A percentile compares a stretch with the other conserved stretches of the same genome.
These are phyloP conservation scores for Erythrocercus mccallii DNA, from an alignment of 2,113 vertebrate species.

Conservation along the genomic window DNA sequence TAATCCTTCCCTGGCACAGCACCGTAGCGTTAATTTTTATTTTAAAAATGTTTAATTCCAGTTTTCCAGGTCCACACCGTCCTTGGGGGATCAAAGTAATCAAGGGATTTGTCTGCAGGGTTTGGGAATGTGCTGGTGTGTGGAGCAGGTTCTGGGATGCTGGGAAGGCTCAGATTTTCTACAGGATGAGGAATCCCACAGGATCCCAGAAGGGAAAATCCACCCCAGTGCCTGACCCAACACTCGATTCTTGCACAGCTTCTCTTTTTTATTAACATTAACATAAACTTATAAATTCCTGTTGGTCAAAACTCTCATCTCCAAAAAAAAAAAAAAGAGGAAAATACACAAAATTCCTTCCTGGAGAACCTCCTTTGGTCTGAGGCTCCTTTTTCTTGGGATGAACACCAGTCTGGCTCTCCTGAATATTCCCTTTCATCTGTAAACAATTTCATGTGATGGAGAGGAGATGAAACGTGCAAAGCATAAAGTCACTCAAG, in stretches of 20 bases:
- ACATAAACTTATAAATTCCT: background rate
- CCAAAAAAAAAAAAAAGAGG: background rate
- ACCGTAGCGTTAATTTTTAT: rapidly evolving
- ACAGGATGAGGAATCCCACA: background rate
- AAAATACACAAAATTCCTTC: background rate
- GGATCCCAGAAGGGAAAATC: background rate
- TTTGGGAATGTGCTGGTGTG: background rate
- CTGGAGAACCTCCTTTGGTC: background rate
- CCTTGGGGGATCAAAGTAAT: background rate
- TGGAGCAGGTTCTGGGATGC: background rate
- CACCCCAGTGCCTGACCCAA: background rate
- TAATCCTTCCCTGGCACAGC: no score
- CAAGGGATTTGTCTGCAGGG: background rate
- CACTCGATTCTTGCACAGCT: background rate
- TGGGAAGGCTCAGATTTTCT: background rate
- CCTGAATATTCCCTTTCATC: background rate
- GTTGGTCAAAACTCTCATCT: background rate
- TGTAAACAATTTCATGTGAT: background rate
- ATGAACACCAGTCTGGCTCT: background rate
- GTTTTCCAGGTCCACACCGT: background rate
- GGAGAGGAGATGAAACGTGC: background rate
- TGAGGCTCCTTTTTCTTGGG: background rate
- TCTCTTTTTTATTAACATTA: background rate
- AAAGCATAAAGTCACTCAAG: background rate
- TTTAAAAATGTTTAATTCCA: background rate